Evolutionary conservation across 2,113 vertebrate species (phyloP).

Genomic region (Tretioscincus oriximinensis): DNA sequence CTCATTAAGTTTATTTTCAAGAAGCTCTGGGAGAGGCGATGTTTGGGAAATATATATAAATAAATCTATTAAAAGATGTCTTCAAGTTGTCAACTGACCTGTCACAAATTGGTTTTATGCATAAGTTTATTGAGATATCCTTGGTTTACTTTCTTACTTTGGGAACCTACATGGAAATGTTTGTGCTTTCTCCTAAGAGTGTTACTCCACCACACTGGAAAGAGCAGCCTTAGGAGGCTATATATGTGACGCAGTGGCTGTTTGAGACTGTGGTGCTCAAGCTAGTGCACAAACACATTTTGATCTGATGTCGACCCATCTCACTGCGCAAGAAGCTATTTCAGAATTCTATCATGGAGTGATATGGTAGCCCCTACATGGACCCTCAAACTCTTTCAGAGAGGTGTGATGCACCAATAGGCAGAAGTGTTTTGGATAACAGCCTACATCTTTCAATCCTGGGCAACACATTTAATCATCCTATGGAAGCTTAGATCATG

Average conservation of each 20-base stretch:
- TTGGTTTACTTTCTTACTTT: neutral
- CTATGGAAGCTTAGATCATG: neutral
- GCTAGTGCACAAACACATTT: too few relatives aligned
- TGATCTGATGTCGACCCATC: too few relatives aligned
- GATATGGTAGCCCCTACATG: too few relatives aligned
- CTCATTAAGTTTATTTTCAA: neutral
- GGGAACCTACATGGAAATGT: neutral
- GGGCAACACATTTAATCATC: neutral
- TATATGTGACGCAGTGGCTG: too few relatives aligned
- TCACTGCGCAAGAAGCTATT: too few relatives aligned
- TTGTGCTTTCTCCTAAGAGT: neutral
- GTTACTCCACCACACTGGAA: too few relatives aligned
- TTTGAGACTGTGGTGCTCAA: too few relatives aligned
- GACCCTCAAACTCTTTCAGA: too few relatives aligned
- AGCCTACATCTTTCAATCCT: constrained; percentile 4
- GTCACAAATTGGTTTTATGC: neutral
- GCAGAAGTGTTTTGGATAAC: too few relatives aligned
- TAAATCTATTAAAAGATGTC: neutral
- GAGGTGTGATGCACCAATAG: too few relatives aligned
- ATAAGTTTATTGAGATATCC: neutral
- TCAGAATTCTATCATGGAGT: too few relatives aligned
- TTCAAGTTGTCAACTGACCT: neutral
- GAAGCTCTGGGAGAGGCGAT: neutral
- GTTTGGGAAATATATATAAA: neutral
- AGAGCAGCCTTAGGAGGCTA: too few relatives aligned